Evolutionary conservation across 2,888 invertebrate species (phyloP).

Genomic region (Eugnorisma glareosa): DNA sequence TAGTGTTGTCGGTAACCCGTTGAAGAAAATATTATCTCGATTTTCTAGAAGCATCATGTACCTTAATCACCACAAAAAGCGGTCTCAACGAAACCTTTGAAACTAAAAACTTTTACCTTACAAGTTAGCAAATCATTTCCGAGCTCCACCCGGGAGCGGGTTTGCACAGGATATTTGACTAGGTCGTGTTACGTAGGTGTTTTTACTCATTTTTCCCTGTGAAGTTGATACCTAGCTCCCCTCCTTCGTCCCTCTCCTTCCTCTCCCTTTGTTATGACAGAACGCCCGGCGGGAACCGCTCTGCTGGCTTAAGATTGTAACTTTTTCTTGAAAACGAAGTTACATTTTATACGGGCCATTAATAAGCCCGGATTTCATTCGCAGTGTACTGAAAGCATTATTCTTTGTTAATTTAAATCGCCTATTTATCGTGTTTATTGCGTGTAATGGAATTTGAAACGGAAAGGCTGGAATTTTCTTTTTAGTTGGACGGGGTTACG

Average conservation of each 20-base stretch:
- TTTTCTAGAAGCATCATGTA: conserved; percentile 18
- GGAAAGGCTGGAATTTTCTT: conserved; percentile 43
- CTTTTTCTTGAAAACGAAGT: conserved; percentile 74
- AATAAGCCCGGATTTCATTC: conserved; percentile 69
- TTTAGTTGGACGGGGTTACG: conserved; percentile 17
- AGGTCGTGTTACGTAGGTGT: conserved; percentile 70
- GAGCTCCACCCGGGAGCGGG: conserved; percentile 16
- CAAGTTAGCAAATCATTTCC: conserved; percentile 69
- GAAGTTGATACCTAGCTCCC: conserved; percentile 60
- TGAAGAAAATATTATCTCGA: not conserved
- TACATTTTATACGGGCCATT: conserved; percentile 72
- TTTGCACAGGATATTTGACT: conserved; percentile 71
- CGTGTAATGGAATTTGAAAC: conserved; percentile 58
- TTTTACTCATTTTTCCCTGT: conserved; percentile 74
- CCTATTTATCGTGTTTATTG: conserved; percentile 61
- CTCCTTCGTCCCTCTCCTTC: not conserved
- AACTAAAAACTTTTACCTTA: conserved; percentile 57
- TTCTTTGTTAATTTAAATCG: conserved; percentile 61
- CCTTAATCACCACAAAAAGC: conserved; percentile 32
- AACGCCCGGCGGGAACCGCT: conserved; percentile 68
- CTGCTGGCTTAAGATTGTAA: conserved; percentile 73
- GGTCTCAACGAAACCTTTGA: conserved; percentile 29
- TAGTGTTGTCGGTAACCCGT: not conserved
- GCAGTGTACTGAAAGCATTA: conserved; percentile 61
- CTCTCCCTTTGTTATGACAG: conserved; percentile 72